Evolutionary conservation across 2,113 vertebrate genomes (phyloP), one percentile per base, ranked within the genome.

Genomic region (Mesocricetus auratus): DNA sequence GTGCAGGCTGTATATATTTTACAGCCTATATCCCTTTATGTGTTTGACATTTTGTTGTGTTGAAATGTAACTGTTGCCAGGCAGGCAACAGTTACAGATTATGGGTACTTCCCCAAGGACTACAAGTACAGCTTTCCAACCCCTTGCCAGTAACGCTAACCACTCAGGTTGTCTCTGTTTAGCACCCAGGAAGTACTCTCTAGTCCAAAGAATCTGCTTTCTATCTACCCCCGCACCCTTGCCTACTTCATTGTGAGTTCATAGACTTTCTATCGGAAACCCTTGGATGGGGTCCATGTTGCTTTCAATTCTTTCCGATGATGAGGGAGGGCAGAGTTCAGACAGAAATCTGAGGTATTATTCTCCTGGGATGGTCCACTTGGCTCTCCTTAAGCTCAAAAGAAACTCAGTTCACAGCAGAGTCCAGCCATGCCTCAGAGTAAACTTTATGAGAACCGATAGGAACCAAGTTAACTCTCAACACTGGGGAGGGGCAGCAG

Each of bases 21-120:
- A 60, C 16, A 45, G 36, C n/a, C 53, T 89, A n/a, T 16, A 47
- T 87, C 24, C 47, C 36, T 95, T 85, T 79, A 53, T 29, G 68
- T 75, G 86, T 86, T 94, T 95, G 74, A 71, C 86, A 85, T 83
- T n/a, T 82, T 86, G 8, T 29, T 79, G 15, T 82, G 91, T 91
- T 56, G 39, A 96, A 79, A 86, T 81, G 73, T 93, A 88, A 73
- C 45, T 89, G 66, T 36, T 21, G 69, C 69, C 75, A 24, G 39
- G 56, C 47, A 69, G 39, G 75, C 74, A 92, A 3, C 69, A 79
- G 71, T 13, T 75, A 47, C 81, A 42, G 56, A 31, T 93, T 31
- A 2, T 1, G 7, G 13, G 50, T 17, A 58, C 78, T 74, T 89
- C 81, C 39, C 82, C 53, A 39, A 16, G 26, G 71, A 91, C 10